Base-by-base conservation (phyloP, 2,888 invertebrate genomes). In the Drosophila ustulata region DNA sequence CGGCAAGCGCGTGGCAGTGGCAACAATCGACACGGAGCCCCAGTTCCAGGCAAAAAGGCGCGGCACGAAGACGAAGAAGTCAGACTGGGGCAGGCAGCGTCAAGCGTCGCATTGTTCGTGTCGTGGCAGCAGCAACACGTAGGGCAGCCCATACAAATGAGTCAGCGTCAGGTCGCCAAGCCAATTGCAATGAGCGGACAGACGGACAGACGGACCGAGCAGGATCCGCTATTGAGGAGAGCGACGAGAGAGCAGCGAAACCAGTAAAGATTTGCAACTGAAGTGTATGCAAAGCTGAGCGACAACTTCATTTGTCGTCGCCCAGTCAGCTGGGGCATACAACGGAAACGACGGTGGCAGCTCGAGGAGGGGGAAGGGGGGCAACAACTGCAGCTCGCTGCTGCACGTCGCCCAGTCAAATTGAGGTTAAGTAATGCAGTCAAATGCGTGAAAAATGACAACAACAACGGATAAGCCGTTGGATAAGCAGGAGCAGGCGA, bases 351-450 rank as follows among this genome's bases (percentile, higher is more conserved):
- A n/a, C 51, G 65, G 49, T 67, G 59, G 56, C 57, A 55, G 73
- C 52, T 13, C 26, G 45, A 26, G 18, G 18, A 18, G 18, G 18
- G 18, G 18, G 18, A 18, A 18, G 18, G 23, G 37, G 49, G 28
- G 58, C 8, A 55, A 30, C 25, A 7, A 59, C 37, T 34, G 34
- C 34, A 4, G 32, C 32, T 32, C 8, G 37, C 13, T 37, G 37
- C 45, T 53, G 89, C 83, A 85, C 82, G 89, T 87, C 75, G 87
- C 72, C 71, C 77, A 74, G 66, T 66, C 81, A 78, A 87, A 90
- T 90, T 89, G 90, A 82, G 90, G 90, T 88, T 90, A 90, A 90
- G 88, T 80, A 82, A 89, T 76, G 82, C 81, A 78, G 80, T 82
- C 83, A 80, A 82, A 79, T 88, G 84, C 82, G 81, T 86, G 79